Evolutionary conservation across 2,888 invertebrate species (phyloP).

Genomic region (Ametastegia equiseti): DNA sequence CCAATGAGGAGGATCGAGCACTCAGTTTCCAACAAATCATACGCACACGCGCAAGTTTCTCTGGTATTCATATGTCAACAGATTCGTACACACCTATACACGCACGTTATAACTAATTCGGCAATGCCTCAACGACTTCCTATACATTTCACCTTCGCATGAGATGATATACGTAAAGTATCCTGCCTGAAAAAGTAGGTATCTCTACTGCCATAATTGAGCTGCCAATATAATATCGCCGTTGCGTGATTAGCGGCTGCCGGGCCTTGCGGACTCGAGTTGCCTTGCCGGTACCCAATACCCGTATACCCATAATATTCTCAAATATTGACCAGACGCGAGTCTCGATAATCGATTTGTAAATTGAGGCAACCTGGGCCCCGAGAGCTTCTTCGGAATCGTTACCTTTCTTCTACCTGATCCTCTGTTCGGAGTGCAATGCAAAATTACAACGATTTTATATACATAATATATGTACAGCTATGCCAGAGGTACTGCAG

Average conservation of each 20-base stretch:
- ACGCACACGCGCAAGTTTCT: neutral
- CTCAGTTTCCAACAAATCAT: neutral
- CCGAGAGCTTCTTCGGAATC: neutral
- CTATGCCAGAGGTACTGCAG: no score
- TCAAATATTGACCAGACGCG: neutral
- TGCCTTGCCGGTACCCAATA: neutral
- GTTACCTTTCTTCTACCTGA: neutral
- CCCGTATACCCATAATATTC: neutral
- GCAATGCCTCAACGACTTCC: neutral
- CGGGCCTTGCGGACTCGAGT: neutral
- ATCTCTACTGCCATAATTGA: neutral
- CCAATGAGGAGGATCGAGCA: neutral
- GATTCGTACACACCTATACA: neutral
- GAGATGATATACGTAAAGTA: neutral
- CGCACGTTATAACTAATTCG: neutral
- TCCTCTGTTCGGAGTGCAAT: no score
- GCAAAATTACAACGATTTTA: no score
- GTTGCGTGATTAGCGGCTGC: neutral
- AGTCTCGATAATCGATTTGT: neutral
- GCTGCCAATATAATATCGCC: neutral
- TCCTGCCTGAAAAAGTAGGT: neutral
- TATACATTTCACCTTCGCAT: neutral
- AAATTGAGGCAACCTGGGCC: neutral
- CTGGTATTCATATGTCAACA: neutral
- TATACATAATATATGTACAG: no score